These are phyloP conservation scores for Tridacna gigas DNA, from an alignment of 2,888 invertebrate genomes.

Conservation along the genomic window DNA sequence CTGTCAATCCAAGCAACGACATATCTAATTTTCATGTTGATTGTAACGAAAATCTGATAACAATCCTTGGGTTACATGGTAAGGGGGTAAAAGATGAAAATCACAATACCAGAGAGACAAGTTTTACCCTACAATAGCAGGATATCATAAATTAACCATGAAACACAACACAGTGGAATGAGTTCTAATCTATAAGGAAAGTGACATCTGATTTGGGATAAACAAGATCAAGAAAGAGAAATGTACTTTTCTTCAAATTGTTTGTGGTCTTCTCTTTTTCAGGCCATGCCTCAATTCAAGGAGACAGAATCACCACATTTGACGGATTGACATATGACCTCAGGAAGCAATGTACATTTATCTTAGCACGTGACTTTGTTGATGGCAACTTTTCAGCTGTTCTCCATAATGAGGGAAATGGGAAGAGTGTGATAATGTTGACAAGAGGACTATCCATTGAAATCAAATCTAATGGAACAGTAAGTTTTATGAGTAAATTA, in stretches of 20 bases:
- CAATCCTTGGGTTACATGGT: no score
- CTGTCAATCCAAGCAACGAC: no score
- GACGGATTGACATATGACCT: slow-evolving; percentile 92
- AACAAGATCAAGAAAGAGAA: no score
- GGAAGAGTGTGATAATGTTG: slow-evolving; percentile 68
- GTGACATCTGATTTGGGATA: no score
- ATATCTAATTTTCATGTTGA: no score
- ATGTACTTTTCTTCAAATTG: neutral
- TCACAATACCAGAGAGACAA: no score
- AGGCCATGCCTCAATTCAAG: slow-evolving; percentile 93
- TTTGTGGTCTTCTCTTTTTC: neutral
- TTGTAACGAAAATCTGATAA: no score
- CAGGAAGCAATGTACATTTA: slow-evolving; percentile 91
- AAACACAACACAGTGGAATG: no score
- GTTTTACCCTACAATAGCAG: no score
- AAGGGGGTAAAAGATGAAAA: no score
- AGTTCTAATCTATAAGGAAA: no score
- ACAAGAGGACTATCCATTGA: slow-evolving; percentile 67
- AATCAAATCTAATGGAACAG: slow-evolving; percentile 70
- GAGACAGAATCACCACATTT: slow-evolving; percentile 93
- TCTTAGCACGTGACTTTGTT: slow-evolving; percentile 93
- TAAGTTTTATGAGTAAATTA: slow-evolving; percentile 32
- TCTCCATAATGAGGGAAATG: slow-evolving; percentile 30
- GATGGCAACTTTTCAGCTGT: slow-evolving; percentile 91
- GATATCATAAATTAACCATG: no score